Base-by-base conservation (phyloP, 2,797 vertebrate genomes). In the Hypotaenidia philippensis region DNA sequence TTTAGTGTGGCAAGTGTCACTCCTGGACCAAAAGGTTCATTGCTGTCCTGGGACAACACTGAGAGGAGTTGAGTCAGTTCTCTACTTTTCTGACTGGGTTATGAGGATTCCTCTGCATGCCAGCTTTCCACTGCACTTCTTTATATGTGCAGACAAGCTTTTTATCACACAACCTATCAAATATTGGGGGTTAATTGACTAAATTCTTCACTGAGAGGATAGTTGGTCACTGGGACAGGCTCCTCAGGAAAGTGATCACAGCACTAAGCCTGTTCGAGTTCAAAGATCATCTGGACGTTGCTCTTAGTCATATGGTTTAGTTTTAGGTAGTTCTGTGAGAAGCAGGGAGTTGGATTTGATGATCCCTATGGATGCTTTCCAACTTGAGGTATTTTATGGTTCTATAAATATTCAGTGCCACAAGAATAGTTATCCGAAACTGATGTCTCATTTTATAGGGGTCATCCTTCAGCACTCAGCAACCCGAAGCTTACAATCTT, bases 401-500 rank as follows among this genome's bases (percentile, higher is more conserved):
- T 53, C 50, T 80, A 14, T 69, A 64, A 71, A 71, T 72, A 38
- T 69, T 63, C 75, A 83, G 11, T 6, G 5, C 11, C 29, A 25
- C 2, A 5, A 64, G 19, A 86, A 77, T 13, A 52, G 7, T 56
- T 77, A 77, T 29, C 44, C 83, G 38, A 95, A 90, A 83, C 22
- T 69, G 45, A 72, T 65, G 47, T 86, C 36, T 45, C 13, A 10
- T 70, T 40, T 97, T 89, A 26, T 90, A 99, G 99, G 99, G 99
- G 26, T 99, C 99, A 3, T 95, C 97, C 17, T 99, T 99, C 96
- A 98, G 97, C 20, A 83, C 98, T 77, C 99, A 99, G 74, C 92
- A 96, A 7, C 81, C 96, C 2, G 98, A 98, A 89, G 98, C 97
- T 9, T 99, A 99, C 90, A 99, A 99, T 96, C 98, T 99, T 68